Evolutionary conservation across 2,888 invertebrate species (phyloP), one percentile per base, ranked within the genome.

Genomic region (Philereme transversata): DNA sequence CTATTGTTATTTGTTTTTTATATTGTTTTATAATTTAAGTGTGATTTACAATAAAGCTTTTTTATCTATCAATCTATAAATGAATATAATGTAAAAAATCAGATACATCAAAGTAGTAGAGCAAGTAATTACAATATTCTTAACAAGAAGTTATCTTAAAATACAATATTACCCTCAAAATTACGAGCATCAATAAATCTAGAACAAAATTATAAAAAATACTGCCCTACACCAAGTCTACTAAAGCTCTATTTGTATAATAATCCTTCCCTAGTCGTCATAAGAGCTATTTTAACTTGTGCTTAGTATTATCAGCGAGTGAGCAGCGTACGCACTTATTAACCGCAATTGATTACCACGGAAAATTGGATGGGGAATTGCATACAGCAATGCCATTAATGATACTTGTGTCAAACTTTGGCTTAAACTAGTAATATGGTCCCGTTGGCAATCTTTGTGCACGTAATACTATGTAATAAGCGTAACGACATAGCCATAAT

Each of bases 351-450:
- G 83, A 87, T 86, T 84, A 81, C 80, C 74, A 77, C 73, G 71
- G 80, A 77, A 82, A 84, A 85, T 86, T 85, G 85, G 81, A 82
- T 77, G 77, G 81, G 82, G 81, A 82, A 78, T 74, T 78, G 75
- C 77, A 78, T 79, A 78, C 74, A 76, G 70, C 74, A 69, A 70
- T 63, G 72, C 70, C 72, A 69, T 73, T 78, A 79, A 77, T 75
- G 72, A 74, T 69, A 72, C 68, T 73, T 67, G 68, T 68, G 69
- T 72, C 73, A 73, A 69, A 68, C 58, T 68, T 58, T 50, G 56
- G 51, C 66, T 62, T 73, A 69, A 67, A 70, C 68, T 67, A 68
- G 66, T 63, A 63, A 60, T 55, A 57, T 51, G 22, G 22, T 22
- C 22, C 22, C 22, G 22, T 22, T 22, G 22, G 22, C 1, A 22